Conservation (phyloP, 2,888 invertebrate species). For the Agrochola macilenta region DNA sequence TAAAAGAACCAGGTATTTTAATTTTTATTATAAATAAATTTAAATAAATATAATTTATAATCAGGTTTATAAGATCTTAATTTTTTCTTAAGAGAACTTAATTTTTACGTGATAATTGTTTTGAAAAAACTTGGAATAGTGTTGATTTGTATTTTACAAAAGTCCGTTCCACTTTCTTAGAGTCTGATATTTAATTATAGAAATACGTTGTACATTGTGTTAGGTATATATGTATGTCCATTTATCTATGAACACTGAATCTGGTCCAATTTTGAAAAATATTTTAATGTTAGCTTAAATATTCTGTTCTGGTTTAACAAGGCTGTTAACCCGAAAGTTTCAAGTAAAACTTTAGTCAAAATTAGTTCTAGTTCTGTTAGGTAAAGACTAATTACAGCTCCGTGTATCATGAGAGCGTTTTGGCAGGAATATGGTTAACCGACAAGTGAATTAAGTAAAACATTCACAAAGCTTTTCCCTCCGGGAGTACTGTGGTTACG, state of each 20-base stretch:
- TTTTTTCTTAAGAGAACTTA: no score
- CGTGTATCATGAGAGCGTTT: conserved; percentile 16
- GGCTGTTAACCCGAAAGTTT: not conserved
- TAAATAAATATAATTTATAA: not conserved
- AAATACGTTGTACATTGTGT: not conserved
- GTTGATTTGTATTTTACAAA: not conserved
- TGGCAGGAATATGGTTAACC: conserved; percentile 20
- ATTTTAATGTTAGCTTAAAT: not conserved
- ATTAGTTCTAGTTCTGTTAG: conserved; percentile 16
- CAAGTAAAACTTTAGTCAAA: conserved; percentile 6
- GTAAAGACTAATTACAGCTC: conserved; percentile 28
- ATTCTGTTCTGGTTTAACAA: conserved; percentile 5
- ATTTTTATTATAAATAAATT: no score
- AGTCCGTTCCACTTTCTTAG: not conserved
- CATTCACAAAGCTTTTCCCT: conserved; percentile 16
- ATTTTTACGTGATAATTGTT: not conserved
- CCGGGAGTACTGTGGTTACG: conserved; percentile 1
- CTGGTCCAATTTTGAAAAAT: not conserved
- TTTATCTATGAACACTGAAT: not conserved
- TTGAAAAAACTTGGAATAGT: not conserved
- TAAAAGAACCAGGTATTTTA: not conserved
- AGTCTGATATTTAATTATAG: not conserved
- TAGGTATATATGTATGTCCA: no score
- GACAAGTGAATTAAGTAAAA: conserved; percentile 22
- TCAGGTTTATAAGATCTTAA: not conserved